Conservation (phyloP, 2,113 vertebrate genomes). For the Nothocercus nigrocapillus region DNA sequence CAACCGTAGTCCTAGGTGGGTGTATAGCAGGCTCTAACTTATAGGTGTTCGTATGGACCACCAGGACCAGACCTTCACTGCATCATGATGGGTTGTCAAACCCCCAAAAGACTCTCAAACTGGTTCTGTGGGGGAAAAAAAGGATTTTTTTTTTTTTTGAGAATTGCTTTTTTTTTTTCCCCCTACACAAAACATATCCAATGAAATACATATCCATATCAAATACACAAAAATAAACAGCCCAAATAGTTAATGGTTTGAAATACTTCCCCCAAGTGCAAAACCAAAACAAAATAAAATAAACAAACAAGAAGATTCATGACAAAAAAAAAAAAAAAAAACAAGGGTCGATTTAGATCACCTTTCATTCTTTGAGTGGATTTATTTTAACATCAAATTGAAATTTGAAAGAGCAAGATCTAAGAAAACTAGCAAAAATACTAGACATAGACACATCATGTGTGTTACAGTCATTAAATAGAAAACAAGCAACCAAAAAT, state of each 20-base stretch:
- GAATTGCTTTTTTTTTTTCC: background rate
- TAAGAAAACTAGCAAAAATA: background rate
- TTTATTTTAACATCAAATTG: background rate
- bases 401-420: background rate
- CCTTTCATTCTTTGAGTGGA: background rate
- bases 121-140: background rate
- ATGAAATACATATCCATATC: background rate
- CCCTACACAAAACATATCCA: background rate
- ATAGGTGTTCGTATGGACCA: background rate
- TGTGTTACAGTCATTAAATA: background rate
- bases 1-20: background rate
- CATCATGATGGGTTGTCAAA: accelerated
- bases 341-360: background rate
- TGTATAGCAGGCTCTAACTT: background rate
- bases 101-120: background rate
- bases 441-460: background rate
- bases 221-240: background rate
- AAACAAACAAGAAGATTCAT: background rate
- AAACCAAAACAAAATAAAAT: background rate
- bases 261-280: background rate
- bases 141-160: background rate
- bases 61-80: background rate
- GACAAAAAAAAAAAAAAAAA: background rate
- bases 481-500: slow-evolving; percentile 18
- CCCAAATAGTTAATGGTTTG: background rate